A percentile compares a stretch with the other conserved stretches of the same genome.
Evolutionary conservation across 2,888 invertebrate species (phyloP).

Genomic region (Rhingia rostrata): DNA sequence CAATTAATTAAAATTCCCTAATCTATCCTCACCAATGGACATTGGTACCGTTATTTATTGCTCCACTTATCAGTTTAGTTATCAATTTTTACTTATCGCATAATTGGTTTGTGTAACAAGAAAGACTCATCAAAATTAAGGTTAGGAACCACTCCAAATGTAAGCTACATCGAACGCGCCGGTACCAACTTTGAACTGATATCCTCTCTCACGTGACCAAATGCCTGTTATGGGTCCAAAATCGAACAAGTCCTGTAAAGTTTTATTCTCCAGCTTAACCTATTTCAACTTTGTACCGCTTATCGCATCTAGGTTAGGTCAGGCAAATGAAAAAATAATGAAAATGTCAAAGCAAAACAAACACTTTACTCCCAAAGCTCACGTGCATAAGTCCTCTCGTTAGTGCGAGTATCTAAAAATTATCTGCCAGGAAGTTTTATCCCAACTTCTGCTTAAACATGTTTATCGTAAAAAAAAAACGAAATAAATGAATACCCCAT

Average conservation of each 20-base stretch:
- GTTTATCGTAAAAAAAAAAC: slow-evolving; percentile 13
- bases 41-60: too few relatives aligned
- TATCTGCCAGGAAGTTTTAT: slow-evolving; percentile 40
- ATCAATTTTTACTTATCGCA: too few relatives aligned
- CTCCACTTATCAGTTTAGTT: too few relatives aligned
- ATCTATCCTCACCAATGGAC: too few relatives aligned
- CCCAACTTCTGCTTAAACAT: slow-evolving; percentile 43
- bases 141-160: too few relatives aligned
- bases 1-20: too few relatives aligned
- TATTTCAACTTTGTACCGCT: not conserved
- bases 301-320: slow-evolving; percentile 4
- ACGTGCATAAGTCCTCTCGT: slow-evolving; percentile 19
- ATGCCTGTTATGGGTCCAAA: slow-evolving; percentile 7
- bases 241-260: slow-evolving; percentile 6
- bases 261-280: not conserved
- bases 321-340: slow-evolving; percentile 28
- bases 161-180: too few relatives aligned
- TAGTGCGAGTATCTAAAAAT: slow-evolving; percentile 18
- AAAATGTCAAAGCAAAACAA: slow-evolving; percentile 21
- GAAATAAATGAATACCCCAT: not conserved
- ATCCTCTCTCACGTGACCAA: not conserved
- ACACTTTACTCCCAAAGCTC: slow-evolving; percentile 11
- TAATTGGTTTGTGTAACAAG: too few relatives aligned
- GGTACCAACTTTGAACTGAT: not conserved
- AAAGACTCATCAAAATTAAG: too few relatives aligned